These are phyloP conservation scores for Muntiacus muntjak DNA, from an alignment of 2,113 vertebrate species.

Conservation along the genomic window DNA sequence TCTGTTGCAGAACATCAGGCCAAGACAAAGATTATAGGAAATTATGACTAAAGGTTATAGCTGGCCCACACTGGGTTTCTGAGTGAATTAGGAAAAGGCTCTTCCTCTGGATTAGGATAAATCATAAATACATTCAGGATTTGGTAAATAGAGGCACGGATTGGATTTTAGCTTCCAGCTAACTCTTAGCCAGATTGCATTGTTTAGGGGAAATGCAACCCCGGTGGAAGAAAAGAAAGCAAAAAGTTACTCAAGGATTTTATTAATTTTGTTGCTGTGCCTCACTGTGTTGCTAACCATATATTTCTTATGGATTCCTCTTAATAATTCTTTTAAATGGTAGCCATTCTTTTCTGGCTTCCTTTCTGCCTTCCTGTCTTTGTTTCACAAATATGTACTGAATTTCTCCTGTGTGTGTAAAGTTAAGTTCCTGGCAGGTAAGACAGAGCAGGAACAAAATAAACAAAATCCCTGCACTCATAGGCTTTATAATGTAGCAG, in stretches of 20 bases:
- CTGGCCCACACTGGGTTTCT: background rate
- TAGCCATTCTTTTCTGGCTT: background rate
- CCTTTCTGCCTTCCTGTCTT: background rate
- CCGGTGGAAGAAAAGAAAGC: background rate
- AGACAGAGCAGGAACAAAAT: background rate
- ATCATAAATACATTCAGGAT: background rate
- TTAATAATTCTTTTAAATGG: background rate
- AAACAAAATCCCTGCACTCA: background rate
- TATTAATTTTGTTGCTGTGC: background rate
- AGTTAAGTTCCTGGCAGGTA: background rate
- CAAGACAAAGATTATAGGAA: background rate
- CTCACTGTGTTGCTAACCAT: background rate
- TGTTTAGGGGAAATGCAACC: background rate
- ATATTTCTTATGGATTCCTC: background rate
- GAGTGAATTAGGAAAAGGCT: background rate
- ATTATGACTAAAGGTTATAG: background rate
- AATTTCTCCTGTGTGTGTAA: background rate
- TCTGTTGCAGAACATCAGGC: background rate
- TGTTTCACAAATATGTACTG: background rate
- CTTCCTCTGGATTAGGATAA: background rate
- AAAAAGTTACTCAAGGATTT: background rate
- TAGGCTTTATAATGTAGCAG: background rate
- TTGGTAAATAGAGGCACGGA: background rate
- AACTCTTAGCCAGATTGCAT: background rate
- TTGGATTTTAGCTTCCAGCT: background rate